phyloP scores from a whole-genome alignment of 2,797 vertebrate genomes.

The Ptychadena robeensis region DNA sequence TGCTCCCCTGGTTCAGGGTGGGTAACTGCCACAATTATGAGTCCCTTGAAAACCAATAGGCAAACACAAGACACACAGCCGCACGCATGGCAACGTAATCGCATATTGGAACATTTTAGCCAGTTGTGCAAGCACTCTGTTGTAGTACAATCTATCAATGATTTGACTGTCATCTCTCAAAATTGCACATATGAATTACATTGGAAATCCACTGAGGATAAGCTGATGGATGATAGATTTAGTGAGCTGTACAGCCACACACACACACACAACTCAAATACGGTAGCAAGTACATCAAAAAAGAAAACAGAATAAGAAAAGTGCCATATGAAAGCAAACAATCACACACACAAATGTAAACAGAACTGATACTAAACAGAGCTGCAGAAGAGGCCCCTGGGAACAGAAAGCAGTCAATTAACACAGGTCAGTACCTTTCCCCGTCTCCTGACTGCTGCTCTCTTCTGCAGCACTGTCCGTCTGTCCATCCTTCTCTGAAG shows the following conservation, averaged over 20 bases:
- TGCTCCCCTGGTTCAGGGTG: no score
- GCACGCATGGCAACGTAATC: no score
- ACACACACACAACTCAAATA: not conserved
- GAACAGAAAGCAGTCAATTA: slow-evolving; percentile 59
- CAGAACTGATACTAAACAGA: slow-evolving; percentile 46
- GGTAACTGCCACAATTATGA: no score
- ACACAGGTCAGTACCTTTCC: slow-evolving; percentile 83
- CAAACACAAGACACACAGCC: no score
- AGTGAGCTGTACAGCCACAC: not conserved
- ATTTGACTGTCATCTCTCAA: no score
- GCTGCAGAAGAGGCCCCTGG: slow-evolving; percentile 59
- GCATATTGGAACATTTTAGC: no score
- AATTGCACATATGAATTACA: no score
- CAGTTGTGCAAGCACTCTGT: no score
- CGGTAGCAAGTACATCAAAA: not conserved
- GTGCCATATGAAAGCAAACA: slow-evolving; percentile 37
- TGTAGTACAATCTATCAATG: no score
- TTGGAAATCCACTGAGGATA: no score
- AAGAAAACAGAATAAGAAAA: slow-evolving; percentile 26
- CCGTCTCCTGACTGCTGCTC: slow-evolving; percentile 97
- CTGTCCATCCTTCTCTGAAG: slow-evolving; percentile 80
- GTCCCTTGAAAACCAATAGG: no score
- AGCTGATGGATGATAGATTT: not conserved
- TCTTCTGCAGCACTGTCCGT: slow-evolving; percentile 93
- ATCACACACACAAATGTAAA: slow-evolving; percentile 56